Conservation (phyloP, 2,888 invertebrate species). For the Biston betularia region DNA sequence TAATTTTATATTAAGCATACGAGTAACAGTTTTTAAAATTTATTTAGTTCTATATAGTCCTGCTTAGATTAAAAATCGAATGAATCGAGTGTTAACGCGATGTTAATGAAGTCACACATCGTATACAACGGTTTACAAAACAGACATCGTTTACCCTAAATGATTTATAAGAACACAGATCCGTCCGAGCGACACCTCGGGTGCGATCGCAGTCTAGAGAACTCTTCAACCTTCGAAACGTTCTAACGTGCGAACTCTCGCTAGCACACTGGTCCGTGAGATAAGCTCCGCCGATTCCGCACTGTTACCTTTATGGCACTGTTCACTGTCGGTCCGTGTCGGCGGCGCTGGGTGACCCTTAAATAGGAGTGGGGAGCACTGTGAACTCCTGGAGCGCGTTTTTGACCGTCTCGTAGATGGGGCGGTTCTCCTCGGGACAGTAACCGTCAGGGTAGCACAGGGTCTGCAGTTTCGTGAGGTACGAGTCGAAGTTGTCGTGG, state of each 20-base stretch:
- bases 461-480: slow-evolving; percentile 96
- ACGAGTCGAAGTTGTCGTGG: slow-evolving; percentile 97
- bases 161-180: slow-evolving; percentile 67
- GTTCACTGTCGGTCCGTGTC: slow-evolving; percentile 77
- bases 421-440: slow-evolving; percentile 93
- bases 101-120: slow-evolving; percentile 81
- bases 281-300: slow-evolving; percentile 75
- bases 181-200: slow-evolving; percentile 41
- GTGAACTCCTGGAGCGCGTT: slow-evolving; percentile 97
- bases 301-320: slow-evolving; percentile 36
- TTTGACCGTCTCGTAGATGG: slow-evolving; percentile 96
- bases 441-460: slow-evolving; percentile 94
- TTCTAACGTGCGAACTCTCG: neutral
- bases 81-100: slow-evolving; percentile 73
- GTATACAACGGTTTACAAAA: slow-evolving; percentile 85
- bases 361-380: slow-evolving; percentile 95
- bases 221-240: neutral
- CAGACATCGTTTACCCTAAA: slow-evolving; percentile 72
- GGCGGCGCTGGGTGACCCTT: slow-evolving; percentile 86
- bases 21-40: slow-evolving; percentile 85
- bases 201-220: slow-evolving; percentile 42
- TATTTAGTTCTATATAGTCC: slow-evolving; percentile 76
- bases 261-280: slow-evolving; percentile 40
- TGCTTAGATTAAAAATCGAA: slow-evolving; percentile 73
- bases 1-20: slow-evolving; percentile 82